Base-by-base conservation (phyloP, 2,797 vertebrate genomes). In the Pelobates cultripes region DNA sequence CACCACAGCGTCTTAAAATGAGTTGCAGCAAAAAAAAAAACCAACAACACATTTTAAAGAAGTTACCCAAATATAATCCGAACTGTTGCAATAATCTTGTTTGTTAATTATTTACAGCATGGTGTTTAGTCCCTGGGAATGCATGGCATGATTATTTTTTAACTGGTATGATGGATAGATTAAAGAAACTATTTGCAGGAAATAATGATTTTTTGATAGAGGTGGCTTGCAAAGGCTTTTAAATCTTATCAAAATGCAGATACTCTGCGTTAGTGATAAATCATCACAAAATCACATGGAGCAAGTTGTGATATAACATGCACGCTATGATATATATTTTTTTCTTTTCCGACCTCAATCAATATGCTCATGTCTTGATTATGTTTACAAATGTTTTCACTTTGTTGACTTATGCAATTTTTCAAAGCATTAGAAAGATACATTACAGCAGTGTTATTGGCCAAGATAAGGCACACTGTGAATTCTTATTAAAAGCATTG, bases 341-440 rank as follows among this genome's bases (percentile, higher is more conserved):
- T 68, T 81, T 69, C 66, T 67, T 75, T 44, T 68, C 41, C 55
- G 12, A 60, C 43, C 15, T 43, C 57, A 71, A 81, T 81, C 73
- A 81, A 76, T 81, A 81, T 17, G 3, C 70, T 66, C 40, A 57
- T 80, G 74, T 72, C 74, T 41, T 75, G 43, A 71, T 76, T 77
- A 12, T 73, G 63, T 73, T 45, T 78, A 43, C 17, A 77, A 68
- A 8, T 73, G 69, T 78, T 73, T 70, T 83, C 68, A 78, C 42
- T 55, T 0, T 67, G 74, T 67, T 67, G 64, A 71, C 67, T 76
- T 71, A 73, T 67, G 7, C 10, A 28, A 53, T 79, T 73, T 7
- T 28, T 43, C 6, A 43, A 66, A 40, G 66, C 68, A 77, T 75
- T 72, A 72, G 41, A 77, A 47, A 71, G 6, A 71, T 53, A 15